A percentile compares a stretch with the other conserved stretches of the same genome.
phyloP scores from a whole-genome alignment of 2,888 invertebrate species.

The Vanessa cardui region DNA sequence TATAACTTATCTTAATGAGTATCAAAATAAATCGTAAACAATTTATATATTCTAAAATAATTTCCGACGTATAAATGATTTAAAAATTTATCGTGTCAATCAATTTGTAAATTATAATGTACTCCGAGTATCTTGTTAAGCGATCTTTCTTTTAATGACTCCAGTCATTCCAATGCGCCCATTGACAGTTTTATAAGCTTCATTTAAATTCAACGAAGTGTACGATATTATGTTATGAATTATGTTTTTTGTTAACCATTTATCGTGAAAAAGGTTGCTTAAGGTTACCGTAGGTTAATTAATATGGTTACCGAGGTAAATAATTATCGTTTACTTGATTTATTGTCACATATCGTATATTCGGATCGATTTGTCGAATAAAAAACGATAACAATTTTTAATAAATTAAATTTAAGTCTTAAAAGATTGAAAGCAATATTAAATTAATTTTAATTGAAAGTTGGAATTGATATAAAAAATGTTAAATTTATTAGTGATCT shows the following conservation, averaged over 20 bases:
- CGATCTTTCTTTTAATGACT: neutral
- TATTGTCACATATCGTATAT: neutral
- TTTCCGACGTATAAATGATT: neutral
- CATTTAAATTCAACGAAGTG: conserved; percentile 4
- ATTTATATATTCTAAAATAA: neutral
- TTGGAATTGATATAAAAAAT: too few species aligned
- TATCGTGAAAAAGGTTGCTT: neutral
- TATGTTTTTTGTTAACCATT: conserved; percentile 4
- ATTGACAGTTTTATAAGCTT: neutral
- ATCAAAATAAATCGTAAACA: too few species aligned
- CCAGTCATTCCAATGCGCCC: neutral
- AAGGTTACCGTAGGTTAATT: conserved; percentile 6
- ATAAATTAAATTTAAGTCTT: neutral
- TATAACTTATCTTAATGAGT: too few species aligned
- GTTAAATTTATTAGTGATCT: too few species aligned
- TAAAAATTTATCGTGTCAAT: neutral
- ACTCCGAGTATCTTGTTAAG: neutral
- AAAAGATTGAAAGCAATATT: too few species aligned
- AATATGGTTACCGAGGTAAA: neutral
- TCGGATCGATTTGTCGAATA: neutral
- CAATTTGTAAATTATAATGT: neutral
- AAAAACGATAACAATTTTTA: neutral
- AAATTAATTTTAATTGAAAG: too few species aligned
- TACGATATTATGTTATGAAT: conserved; percentile 3
- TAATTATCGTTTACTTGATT: neutral